phyloP scores from a whole-genome alignment of 2,797 vertebrate genomes.

The Vultur gryphus region DNA sequence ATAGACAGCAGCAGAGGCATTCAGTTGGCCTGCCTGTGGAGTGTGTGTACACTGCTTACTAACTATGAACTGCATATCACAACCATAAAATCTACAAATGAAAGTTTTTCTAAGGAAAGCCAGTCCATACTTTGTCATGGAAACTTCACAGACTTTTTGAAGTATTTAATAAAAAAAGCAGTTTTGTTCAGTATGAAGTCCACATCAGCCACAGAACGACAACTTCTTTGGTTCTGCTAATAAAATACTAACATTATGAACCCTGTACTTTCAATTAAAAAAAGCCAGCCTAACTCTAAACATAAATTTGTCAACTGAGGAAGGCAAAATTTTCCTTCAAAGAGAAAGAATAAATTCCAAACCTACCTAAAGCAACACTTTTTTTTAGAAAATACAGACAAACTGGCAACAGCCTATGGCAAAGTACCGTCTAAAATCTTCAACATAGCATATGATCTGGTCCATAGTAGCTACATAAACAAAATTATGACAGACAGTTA shows the following conservation, averaged over 20 bases:
- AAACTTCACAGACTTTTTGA: not conserved
- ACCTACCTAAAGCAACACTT: not conserved
- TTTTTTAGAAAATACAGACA: not conserved
- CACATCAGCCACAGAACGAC: not conserved
- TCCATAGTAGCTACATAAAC: not conserved
- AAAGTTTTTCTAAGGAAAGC: not conserved
- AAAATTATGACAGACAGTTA: not conserved
- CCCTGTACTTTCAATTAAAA: not conserved
- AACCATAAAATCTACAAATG: not conserved
- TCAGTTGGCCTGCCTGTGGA: not conserved
- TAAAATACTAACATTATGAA: not conserved
- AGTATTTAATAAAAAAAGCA: not conserved
- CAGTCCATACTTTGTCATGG: not conserved
- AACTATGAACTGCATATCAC: not conserved
- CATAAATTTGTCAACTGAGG: not conserved
- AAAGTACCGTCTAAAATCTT: not conserved
- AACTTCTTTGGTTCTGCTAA: not conserved
- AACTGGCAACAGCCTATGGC: not conserved
- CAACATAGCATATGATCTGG: not conserved
- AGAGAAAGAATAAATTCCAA: not conserved
- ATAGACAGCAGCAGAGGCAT: not conserved
- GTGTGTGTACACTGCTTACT: fast-evolving
- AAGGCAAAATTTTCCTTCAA: not conserved
- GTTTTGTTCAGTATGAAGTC: not conserved
- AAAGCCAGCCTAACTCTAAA: not conserved